Evolutionary conservation across 2,888 invertebrate genomes (phyloP), one percentile per base, ranked within the genome.

Genomic region (Myopa tessellatipennis): DNA sequence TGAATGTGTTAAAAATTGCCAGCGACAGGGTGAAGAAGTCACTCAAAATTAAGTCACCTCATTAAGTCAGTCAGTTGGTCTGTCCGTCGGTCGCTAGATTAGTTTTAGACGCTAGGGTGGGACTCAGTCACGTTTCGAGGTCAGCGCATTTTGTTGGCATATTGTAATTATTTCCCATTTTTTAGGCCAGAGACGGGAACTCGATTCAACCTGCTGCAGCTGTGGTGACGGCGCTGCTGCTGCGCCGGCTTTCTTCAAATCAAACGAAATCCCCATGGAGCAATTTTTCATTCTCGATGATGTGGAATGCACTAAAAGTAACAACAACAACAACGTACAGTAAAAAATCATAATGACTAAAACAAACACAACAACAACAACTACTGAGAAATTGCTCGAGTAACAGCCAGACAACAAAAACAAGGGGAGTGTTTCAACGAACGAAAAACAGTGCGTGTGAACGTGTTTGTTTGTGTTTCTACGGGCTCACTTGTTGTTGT

Each of bases 221-320:
- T 26, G 45, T 45, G 45, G 6, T 45, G 45, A 45, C 26, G 74
- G 45, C 77, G 74, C 79, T 78, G 78, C 80, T 78, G 78, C 77
- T 70, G 38, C 61, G 38, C 10, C 36, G 67, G 55, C 55, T n/a
- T 55, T 6, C 86, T 85, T 83, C 83, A 85, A 87, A 87, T 86
- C 86, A 86, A 87, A 87, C 87, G 85, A 87, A 87, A 87, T 87
- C 86, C 86, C 86, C 85, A 85, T 85, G 84, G 86, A 84, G 87
- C 87, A 86, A 87, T 87, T 87, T 87, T 87, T 87, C 87, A 87
- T 86, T 87, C 83, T 87, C 83, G 78, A 82, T 16, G 36, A 82
- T 85, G 84, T 82, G 83, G 83, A 65, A 84, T 60, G 69, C n/a
- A 75, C 73, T 38, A 40, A 61, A 60, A 45, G 16, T 45, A 73